Evolutionary conservation across 1,140 invertebrate genomes (phyloP).

Genomic region (Chionoecetes opilio): DNA sequence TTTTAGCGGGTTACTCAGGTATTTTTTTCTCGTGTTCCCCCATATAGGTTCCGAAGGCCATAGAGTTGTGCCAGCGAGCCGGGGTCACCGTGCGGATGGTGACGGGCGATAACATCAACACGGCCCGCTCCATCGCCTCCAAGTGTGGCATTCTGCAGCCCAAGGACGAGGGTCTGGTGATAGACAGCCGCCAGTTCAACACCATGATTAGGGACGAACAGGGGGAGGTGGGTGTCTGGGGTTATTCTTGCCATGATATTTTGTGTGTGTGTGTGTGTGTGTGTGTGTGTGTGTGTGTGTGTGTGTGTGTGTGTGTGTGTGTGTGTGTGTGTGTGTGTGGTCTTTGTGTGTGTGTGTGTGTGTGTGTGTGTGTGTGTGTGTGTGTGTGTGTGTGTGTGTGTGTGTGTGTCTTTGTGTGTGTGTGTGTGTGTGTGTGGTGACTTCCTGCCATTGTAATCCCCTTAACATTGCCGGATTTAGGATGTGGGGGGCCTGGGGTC

Average conservation of each 20-base stretch:
- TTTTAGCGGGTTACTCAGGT: too few species aligned
- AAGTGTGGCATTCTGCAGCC: constrained; percentile 88
- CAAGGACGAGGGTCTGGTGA: constrained; percentile 86
- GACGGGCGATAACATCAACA: constrained; percentile 89
- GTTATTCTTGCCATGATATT: background rate
- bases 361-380: too few species aligned
- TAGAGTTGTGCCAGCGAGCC: constrained; percentile 86
- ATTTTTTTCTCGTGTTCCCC: background rate
- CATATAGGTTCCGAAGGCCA: constrained; percentile 86
- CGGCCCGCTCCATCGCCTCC: constrained; percentile 88
- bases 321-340: too few species aligned
- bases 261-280: too few species aligned
- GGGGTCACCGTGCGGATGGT: constrained; percentile 89
- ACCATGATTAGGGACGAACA: constrained; percentile 85
- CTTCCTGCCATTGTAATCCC: too few species aligned
- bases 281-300: background rate
- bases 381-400: too few species aligned
- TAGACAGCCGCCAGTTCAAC: constrained; percentile 89
- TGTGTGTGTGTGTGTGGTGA: too few species aligned
- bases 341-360: too few species aligned
- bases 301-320: background rate
- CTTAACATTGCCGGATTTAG: too few species aligned
- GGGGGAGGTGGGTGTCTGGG: constrained; percentile 83
- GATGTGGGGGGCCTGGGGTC: too few species aligned
- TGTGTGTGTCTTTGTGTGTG: too few species aligned